Evolutionary conservation across 2,797 vertebrate genomes (phyloP).

Genomic region (Nannoperca obscura): DNA sequence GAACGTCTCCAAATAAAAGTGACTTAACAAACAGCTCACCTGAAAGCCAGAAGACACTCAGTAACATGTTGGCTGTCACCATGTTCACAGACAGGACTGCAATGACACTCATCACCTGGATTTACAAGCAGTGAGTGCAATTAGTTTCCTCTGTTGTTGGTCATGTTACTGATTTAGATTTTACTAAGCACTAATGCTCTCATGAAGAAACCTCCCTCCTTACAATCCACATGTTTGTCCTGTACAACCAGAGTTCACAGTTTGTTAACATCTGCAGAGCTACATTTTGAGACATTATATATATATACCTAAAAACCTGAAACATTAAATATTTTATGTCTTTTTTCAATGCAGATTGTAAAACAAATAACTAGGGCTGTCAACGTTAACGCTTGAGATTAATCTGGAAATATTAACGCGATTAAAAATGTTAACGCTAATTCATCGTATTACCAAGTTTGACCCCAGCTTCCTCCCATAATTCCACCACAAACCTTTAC

Average conservation of each 20-base stretch:
- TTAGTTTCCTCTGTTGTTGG: background rate
- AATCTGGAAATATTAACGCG: no score
- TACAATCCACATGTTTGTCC: no score
- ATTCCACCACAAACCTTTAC: no score
- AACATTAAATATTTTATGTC: background rate
- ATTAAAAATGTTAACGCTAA: no score
- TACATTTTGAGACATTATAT: background rate
- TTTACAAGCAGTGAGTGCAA: background rate
- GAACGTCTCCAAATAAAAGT: background rate
- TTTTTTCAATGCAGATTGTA: background rate
- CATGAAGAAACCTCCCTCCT: background rate
- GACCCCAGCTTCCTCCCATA: no score
- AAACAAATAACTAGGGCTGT: no score
- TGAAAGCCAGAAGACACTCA: slow-evolving; percentile 41
- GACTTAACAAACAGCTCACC: slow-evolving; percentile 42
- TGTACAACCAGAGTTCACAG: background rate
- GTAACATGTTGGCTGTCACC: slow-evolving; percentile 10
- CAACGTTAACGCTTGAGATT: no score
- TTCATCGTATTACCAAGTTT: no score
- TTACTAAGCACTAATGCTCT: background rate
- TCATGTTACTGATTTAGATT: background rate
- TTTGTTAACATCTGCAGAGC: background rate
- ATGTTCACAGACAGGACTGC: slow-evolving; percentile 11
- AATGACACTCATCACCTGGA: slow-evolving; percentile 1
- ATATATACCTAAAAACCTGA: background rate